Evolutionary conservation across 2,888 invertebrate genomes (phyloP), one percentile per base, ranked within the genome.

Genomic region (Phymatocera aterrima): DNA sequence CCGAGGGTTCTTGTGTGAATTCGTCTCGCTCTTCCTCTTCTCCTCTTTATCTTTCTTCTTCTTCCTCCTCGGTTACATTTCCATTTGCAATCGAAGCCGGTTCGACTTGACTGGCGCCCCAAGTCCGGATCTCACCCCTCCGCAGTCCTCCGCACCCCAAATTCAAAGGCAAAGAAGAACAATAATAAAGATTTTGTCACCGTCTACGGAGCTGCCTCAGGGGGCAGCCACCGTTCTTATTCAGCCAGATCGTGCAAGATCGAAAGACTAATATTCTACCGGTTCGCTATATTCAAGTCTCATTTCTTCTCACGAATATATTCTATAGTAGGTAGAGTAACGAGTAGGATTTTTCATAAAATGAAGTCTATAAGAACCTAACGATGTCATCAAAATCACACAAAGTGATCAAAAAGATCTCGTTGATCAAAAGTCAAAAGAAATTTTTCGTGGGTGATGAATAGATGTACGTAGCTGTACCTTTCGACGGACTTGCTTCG

Each of bases 1-100:
- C 51, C 72, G 34, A 51, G 31, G 72, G 48, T 72, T 72, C 80
- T 68, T 72, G 77, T 79, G 78, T 60, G 78, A 64, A 68, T 43
- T 60, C 61, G 70, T 31, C 60, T 77, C 18, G 18, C 51, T 51
- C 15, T 54, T 46, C 34, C 61, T 37, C 40, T 8, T 40, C 60
- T 28, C 31, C 77, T 57, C 37, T 40, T 31, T 60, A 18, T 48
- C 48, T 37, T 8, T 40, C 60, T 28, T 18, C 77, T 57, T 21
- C 40, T 31, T 60, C 37, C 31, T 31, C 18, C 57, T 40, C 48
- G n/a, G 78, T 78, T 43, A 68, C 78, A 51, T 48, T 51, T 72
- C 24, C 72, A 72, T 72, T 72, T 34, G 43, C 31, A 72, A 72
- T 72, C 51, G 72, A 72, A 51, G 10, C 48, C 34, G 31, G 3